Percentiles rank a stretch among this genome's conserved stretches.
Evolutionary conservation across 2,113 vertebrate genomes (phyloP).

Genomic region (Tyrannus savana): DNA sequence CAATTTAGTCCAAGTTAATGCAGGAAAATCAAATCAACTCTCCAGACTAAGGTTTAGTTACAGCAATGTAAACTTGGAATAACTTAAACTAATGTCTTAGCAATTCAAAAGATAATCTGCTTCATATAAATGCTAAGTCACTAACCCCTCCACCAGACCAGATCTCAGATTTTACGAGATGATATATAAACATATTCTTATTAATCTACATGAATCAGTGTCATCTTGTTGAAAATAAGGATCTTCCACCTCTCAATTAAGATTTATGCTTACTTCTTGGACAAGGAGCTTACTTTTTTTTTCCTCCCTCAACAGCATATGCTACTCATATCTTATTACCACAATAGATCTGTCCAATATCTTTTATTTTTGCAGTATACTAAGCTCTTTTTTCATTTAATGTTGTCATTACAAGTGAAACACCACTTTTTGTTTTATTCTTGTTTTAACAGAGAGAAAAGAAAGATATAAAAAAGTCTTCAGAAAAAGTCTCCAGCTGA

Average conservation of each 20-base stretch:
- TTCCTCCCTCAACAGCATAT: background rate
- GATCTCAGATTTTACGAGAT: background rate
- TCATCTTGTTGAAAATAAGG: background rate
- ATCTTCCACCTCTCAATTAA: background rate
- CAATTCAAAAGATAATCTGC: background rate
- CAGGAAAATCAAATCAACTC: background rate
- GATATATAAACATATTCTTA: background rate
- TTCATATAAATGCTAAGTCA: background rate
- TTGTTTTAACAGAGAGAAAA: background rate
- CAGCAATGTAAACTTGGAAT: background rate
- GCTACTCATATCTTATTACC: background rate
- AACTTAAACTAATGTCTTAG: background rate
- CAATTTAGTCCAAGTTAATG: background rate
- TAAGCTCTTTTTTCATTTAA: background rate
- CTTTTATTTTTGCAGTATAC: background rate
- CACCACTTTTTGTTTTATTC: background rate
- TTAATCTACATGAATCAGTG: background rate
- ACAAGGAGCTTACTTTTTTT: background rate
- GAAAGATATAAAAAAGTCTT: background rate
- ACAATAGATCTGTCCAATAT: background rate
- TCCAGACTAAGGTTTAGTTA: background rate
- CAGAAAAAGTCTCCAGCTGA: background rate
- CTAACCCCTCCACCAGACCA: background rate
- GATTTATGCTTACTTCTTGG: background rate
- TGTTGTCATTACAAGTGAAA: background rate